Base-by-base conservation (phyloP, 2,888 invertebrate species). In the Cistogaster globosa region DNA sequence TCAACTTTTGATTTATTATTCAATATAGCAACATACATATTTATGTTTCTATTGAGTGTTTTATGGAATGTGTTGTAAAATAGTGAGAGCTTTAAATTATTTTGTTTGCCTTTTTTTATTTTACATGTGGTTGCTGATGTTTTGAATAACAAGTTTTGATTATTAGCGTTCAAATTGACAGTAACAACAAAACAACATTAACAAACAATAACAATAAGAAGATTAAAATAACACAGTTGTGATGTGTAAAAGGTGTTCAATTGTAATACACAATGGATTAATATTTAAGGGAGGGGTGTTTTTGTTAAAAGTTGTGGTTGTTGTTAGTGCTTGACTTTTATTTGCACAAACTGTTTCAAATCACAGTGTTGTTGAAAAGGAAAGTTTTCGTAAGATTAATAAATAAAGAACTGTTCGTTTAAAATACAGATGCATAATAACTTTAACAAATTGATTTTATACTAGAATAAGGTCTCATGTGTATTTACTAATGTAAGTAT, bases 101-200 rank as follows among this genome's bases (percentile, higher is more conserved):
- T 65, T 57, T 58, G 42, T 67, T 76, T 65, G 12, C n/a, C 11
- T 76, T 48, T n/a, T 22, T n/a, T n/a, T 22, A 3, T n/a, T 36
- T 1, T 20, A 16, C 18, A 42, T 65, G 45, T 26, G 26, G 18
- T 42, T 62, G 36, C 20, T 67, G 14, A 45, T 55, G 42, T 42
- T 45, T 38, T n/a, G n/a, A 48, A 62, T n/a, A 51, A n/a, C 16
- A 72, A 16, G n/a, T 32, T 51, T 53, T 62, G 11, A 62, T 62
- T 74, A 38, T 53, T 62, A 53, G 42, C 42, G 60, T 53, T 22
- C 62, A 38, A 63, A 51, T 14, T 69, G 42, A 16, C 42, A 14
- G 14, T 42, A 42, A 16, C 12, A 12, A 62, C 51, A 26, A 62
- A 60, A n/a, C 0, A 58, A 38, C 42, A 55, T 45, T 42, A 45